Percentiles rank a stretch among this genome's conserved stretches.
Conservation (phyloP, 2,888 invertebrate species). For the Apeira syringaria region DNA sequence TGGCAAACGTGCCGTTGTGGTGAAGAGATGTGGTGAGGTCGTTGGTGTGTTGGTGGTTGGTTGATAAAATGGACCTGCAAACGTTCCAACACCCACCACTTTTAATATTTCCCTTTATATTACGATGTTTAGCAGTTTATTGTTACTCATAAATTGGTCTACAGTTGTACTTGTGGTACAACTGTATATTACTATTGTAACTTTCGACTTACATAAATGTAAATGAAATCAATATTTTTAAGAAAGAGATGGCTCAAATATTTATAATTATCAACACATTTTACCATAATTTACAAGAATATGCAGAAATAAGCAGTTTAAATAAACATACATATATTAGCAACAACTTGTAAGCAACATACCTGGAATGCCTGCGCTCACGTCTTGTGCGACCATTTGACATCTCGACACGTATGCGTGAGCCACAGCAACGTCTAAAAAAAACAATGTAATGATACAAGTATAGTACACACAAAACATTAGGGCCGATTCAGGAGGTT, state of each 20-base stretch:
- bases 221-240: too few species aligned
- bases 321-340: not conserved
- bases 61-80: slow-evolving; percentile 84
- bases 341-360: slow-evolving; percentile 16
- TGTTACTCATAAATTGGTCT: slow-evolving; percentile 15
- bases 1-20: slow-evolving; percentile 78
- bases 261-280: too few species aligned
- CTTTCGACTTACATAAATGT: too few species aligned
- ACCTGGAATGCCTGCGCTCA: slow-evolving; percentile 82
- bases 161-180: slow-evolving; percentile 14
- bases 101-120: slow-evolving; percentile 65
- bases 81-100: slow-evolving; percentile 84
- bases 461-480: too few species aligned
- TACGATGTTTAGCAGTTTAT: slow-evolving; percentile 20
- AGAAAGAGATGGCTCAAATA: too few species aligned
- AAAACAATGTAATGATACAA: slow-evolving; percentile 13
- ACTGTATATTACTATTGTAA: not conserved
- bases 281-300: slow-evolving; percentile 18
- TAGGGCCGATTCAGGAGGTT: too few species aligned
- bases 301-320: slow-evolving; percentile 14
- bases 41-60: slow-evolving; percentile 83
- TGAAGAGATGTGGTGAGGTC: slow-evolving; percentile 82
- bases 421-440: slow-evolving; percentile 92
- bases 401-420: slow-evolving; percentile 96
- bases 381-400: slow-evolving; percentile 92